A percentile compares a stretch with the other conserved stretches of the same genome.
These are phyloP conservation scores for Psilopogon haemacephalus DNA, from an alignment of 2,113 vertebrate genomes.

Conservation along the genomic window DNA sequence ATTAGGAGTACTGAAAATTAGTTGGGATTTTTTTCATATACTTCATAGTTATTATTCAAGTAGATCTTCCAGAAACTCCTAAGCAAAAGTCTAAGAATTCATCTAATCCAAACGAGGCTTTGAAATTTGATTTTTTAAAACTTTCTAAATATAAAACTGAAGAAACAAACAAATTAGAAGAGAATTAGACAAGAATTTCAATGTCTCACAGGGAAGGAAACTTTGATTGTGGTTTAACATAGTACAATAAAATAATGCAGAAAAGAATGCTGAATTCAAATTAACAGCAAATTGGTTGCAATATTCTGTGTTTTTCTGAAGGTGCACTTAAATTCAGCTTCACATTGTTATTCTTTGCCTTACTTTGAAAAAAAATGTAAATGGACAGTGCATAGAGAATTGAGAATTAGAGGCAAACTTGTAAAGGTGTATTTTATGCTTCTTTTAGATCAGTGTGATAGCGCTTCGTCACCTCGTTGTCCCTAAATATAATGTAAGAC, in stretches of 20 bases:
- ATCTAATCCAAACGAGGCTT: not conserved
- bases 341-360: not conserved
- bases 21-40: not conserved
- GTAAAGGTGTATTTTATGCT: not conserved
- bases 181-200: not conserved
- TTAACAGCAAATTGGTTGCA: not conserved
- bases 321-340: not conserved
- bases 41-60: not conserved
- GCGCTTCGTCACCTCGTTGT: not conserved
- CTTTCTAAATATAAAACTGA: not conserved
- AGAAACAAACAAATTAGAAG: not conserved
- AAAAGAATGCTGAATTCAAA: not conserved
- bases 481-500: not conserved
- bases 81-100: not conserved
- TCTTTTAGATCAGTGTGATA: not conserved
- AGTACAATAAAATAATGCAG: not conserved
- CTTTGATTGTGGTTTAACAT: not conserved
- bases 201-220: not conserved
- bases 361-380: not conserved
- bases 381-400: not conserved
- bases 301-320: not conserved
- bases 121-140: not conserved
- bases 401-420: not conserved
- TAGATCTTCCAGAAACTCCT: not conserved
- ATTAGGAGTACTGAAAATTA: not conserved